phyloP scores from a whole-genome alignment of 1,140 invertebrate species.

The Cyclargus thomasi region DNA sequence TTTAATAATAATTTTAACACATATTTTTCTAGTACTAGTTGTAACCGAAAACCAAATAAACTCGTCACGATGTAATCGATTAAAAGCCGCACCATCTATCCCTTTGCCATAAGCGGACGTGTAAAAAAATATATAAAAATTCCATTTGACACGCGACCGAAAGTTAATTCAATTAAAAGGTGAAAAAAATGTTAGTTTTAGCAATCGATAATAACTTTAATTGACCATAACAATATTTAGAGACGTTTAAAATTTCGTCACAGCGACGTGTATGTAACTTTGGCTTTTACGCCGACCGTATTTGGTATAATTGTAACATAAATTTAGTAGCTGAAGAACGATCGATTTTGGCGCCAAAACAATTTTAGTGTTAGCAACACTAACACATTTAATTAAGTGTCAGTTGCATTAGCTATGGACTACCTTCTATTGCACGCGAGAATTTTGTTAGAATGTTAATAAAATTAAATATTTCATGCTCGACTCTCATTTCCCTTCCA shows the following conservation, averaged over 20 bases:
- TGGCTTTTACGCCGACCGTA: neutral
- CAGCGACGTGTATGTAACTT: constrained; percentile 4
- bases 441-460: constrained; percentile 13
- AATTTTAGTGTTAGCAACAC: constrained; percentile 11
- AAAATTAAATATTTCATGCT: constrained; percentile 6
- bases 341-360: constrained; percentile 8
- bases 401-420: constrained; percentile 8
- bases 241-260: constrained; percentile 11
- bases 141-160: constrained; percentile 14
- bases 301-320: constrained; percentile 14
- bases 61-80: constrained; percentile 10
- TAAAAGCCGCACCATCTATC: constrained; percentile 1
- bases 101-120: constrained; percentile 2
- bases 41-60: neutral
- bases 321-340: constrained; percentile 1
- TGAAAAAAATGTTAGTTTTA: constrained; percentile 15
- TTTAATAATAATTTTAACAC: too few relatives aligned
- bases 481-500: neutral
- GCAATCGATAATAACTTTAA: constrained; percentile 15
- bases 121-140: constrained; percentile 2
- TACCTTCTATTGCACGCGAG: neutral
- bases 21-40: too few relatives aligned
- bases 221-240: constrained; percentile 6
- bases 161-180: constrained; percentile 12
- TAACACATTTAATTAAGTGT: neutral